Conservation (phyloP, 1,140 invertebrate genomes). For the Metopolophium dirhodum region DNA sequence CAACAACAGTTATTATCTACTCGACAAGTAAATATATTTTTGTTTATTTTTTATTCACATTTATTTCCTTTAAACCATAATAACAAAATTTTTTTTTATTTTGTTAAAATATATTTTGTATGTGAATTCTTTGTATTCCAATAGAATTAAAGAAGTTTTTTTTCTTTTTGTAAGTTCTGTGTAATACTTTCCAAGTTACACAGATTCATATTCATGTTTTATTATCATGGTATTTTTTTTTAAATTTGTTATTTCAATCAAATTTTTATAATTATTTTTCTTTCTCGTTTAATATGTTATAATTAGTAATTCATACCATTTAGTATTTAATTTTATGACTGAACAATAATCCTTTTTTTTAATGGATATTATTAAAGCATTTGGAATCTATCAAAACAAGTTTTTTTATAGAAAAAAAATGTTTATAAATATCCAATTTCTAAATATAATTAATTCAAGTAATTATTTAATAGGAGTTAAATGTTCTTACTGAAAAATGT, state of each 20-base stretch:
- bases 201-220: not conserved
- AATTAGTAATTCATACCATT: not conserved
- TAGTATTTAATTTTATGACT: not conserved
- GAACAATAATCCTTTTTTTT: not conserved
- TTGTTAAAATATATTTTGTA: not conserved
- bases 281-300: not conserved
- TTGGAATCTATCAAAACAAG: too few species aligned
- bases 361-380: too few species aligned
- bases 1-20: conserved; percentile 82
- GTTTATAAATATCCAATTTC: not conserved
- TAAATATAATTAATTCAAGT: not conserved
- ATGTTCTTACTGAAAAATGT: conserved; percentile 42
- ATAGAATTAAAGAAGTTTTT: not conserved
- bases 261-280: not conserved
- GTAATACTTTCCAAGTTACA: not conserved
- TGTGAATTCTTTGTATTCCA: not conserved
- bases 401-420: too few species aligned
- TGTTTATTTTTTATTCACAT: not conserved
- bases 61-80: not conserved
- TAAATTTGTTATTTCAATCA: not conserved
- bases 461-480: conserved; percentile 27
- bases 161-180: not conserved
- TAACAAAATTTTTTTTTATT: not conserved
- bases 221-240: not conserved
- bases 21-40: conserved; percentile 68